Percentiles rank a stretch among this genome's conserved stretches.
Evolutionary conservation across 2,113 vertebrate genomes (phyloP).

Genomic region (Cairina moschata): DNA sequence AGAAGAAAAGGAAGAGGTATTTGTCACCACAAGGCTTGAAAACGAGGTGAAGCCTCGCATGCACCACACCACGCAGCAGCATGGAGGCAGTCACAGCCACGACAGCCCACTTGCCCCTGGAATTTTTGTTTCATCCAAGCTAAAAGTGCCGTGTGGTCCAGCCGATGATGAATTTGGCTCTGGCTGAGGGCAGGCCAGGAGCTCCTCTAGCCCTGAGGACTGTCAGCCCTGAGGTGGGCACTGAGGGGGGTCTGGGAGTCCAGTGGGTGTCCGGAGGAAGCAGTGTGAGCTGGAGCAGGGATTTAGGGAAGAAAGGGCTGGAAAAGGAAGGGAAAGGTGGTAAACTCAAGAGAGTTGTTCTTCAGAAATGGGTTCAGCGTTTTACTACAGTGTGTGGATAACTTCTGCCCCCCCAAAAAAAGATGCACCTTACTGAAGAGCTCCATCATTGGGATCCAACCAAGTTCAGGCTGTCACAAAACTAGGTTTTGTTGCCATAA

Average conservation of each 20-base stretch:
- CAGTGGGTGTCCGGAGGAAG: not conserved
- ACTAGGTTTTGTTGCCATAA: not conserved
- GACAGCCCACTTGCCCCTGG: not conserved
- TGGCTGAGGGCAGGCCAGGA: not conserved
- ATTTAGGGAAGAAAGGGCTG: not conserved
- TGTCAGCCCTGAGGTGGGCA: too few species aligned
- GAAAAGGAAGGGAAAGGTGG: not conserved
- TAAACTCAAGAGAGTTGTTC: not conserved
- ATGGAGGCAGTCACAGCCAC: fast-evolving
- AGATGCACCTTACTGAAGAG: not conserved
- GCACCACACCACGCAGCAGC: fast-evolving
- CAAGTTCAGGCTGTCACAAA: not conserved
- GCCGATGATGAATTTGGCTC: not conserved
- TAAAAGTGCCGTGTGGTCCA: fast-evolving
- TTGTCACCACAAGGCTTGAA: not conserved
- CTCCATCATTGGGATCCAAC: not conserved
- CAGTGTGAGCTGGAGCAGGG: not conserved
- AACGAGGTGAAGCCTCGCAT: not conserved
- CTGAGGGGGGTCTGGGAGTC: not conserved
- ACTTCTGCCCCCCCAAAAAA: not conserved
- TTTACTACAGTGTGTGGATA: not conserved
- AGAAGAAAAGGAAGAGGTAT: not conserved
- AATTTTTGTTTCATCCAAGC: not conserved
- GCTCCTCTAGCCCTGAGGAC: not conserved
- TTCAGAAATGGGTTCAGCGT: not conserved